Evolutionary conservation across 2,888 invertebrate genomes (phyloP).

Genomic region (Idaea aversata): DNA sequence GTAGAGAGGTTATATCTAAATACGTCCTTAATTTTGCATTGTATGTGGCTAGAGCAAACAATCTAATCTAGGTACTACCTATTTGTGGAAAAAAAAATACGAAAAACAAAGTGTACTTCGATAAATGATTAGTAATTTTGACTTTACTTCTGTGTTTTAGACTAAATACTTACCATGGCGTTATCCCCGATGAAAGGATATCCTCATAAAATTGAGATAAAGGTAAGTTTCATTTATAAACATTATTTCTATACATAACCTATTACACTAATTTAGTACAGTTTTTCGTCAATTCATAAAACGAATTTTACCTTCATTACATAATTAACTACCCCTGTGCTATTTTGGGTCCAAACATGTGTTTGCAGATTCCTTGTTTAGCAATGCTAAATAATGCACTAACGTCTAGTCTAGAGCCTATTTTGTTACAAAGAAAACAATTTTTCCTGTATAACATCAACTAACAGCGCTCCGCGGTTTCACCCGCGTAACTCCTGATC

Average conservation of each 20-base stretch:
- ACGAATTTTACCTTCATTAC: too few relatives aligned
- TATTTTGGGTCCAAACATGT: too few relatives aligned
- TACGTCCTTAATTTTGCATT: neutral
- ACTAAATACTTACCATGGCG: neutral
- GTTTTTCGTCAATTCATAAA: neutral
- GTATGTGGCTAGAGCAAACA: neutral
- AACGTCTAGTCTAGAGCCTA: too few relatives aligned
- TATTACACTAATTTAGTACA: neutral
- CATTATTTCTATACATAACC: neutral
- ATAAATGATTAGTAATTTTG: too few relatives aligned
- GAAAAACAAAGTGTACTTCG: neutral
- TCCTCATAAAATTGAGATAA: neutral
- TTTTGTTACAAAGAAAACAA: neutral
- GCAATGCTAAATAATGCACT: too few relatives aligned
- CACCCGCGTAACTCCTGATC: neutral
- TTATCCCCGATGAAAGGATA: neutral
- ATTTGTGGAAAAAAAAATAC: neutral
- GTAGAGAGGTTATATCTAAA: neutral
- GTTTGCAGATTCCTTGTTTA: neutral
- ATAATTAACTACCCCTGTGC: too few relatives aligned
- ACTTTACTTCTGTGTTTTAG: too few relatives aligned
- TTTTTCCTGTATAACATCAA: neutral
- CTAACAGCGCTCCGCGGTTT: too few relatives aligned
- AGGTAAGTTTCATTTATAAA: neutral
- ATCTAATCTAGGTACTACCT: neutral